phyloP scores from a whole-genome alignment of 2,113 vertebrate genomes.

The Atractosteus spatula region DNA sequence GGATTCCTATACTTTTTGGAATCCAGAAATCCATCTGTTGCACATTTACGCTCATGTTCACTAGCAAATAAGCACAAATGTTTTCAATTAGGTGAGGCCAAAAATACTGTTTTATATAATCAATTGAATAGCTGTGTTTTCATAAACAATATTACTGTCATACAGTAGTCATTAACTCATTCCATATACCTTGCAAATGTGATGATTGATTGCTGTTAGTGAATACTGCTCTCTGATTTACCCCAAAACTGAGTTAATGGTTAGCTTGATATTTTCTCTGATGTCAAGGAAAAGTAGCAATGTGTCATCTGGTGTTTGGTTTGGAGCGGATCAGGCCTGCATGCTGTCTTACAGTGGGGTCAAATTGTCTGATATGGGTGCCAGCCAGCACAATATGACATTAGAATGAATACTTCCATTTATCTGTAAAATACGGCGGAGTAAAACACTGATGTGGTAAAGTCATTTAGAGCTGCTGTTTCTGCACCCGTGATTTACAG shows the following conservation, averaged over 20 bases:
- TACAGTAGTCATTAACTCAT: not conserved
- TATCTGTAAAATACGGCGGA: slow-evolving; percentile 5
- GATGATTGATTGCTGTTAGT: not conserved
- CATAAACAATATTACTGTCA: not conserved
- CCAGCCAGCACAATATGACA: slow-evolving; percentile 10
- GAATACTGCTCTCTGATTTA: not conserved
- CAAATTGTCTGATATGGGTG: slow-evolving; percentile 3
- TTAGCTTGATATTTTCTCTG: not conserved
- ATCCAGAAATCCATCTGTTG: slow-evolving; percentile 61
- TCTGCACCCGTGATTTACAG: slow-evolving; percentile 51
- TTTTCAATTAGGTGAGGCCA: slow-evolving; percentile 60
- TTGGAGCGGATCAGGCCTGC: too few species aligned
- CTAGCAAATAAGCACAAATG: slow-evolving; percentile 67
- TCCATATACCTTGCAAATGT: not conserved
- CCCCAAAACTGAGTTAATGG: not conserved
- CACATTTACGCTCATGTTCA: slow-evolving; percentile 60
- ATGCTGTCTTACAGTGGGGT: not conserved
- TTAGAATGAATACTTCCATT: slow-evolving; percentile 13
- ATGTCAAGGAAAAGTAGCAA: not conserved
- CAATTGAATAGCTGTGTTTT: slow-evolving; percentile 20
- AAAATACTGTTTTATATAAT: slow-evolving; percentile 29
- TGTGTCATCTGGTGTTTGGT: not conserved
- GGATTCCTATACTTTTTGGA: slow-evolving; percentile 57
- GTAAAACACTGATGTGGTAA: slow-evolving; percentile 41
- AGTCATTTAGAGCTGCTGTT: slow-evolving; percentile 45